Evolutionary conservation across 2,797 vertebrate species (phyloP), one percentile per base, ranked within the genome.

Genomic region (Geotria australis): DNA sequence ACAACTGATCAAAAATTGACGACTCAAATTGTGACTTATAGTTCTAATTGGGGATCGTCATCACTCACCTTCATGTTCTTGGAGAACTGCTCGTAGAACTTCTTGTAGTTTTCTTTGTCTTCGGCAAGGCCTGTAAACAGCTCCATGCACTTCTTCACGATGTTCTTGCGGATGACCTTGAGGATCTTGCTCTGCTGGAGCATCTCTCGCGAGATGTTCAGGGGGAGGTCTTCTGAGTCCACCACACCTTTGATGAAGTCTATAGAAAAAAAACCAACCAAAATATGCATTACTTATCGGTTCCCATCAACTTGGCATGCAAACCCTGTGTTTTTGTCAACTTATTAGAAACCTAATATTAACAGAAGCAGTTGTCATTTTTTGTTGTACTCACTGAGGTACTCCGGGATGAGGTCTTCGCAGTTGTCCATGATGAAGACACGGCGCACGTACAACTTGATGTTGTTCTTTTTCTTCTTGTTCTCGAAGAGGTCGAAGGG

Each of bases 381-480:
- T n/a, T 38, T 5, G 24, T 38, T 38, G 24, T 2, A 79, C 80
- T 78, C 74, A 88, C 86, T 96, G 59, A 93, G 72, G 68, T 93
- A 94, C 62, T 95, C 84, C 1, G 85, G 88, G 64, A 94, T 86
- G 63, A 91, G 73, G 65, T 91, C 81, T 6, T 93, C 85, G 62
- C 85, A 95, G 70, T 84, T 96, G 70, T 91, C 84, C 84, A 83
- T 93, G 70, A 93, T 91, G 61, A 94, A 96, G 57, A 93, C 85
- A 51, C 78, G 71, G 49, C 83, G 79, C 57, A 94, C 85, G 1
- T 89, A 93, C 11, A 94, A 73, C 62, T 96, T 95, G 66, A 95
- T 88, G 66, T 89, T 94, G 14, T 93, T 96, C 71, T 94, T 96
- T 65, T 91, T 94, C 63, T 88, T 94, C 76, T 95, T 95, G 75